Base-by-base conservation (phyloP, 2,797 vertebrate species). In the Mormyrops boulengeri region DNA sequence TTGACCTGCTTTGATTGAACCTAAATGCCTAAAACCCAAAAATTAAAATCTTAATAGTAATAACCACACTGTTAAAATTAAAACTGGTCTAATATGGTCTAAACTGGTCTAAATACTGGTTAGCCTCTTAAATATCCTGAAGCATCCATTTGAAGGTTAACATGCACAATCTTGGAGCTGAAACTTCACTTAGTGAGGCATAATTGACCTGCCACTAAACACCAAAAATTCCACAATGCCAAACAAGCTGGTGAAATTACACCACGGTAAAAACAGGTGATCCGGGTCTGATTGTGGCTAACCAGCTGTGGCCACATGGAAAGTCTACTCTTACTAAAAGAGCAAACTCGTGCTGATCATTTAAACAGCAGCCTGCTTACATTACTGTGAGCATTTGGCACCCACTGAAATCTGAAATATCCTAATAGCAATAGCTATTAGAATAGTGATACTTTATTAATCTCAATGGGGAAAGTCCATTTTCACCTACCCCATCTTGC, bases 251-350 rank as follows among this genome's bases (percentile, higher is more conserved):
- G 55, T 60, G 17, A 62, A 60, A 62, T 22, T 7, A 22, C n/a
- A 62, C 19, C 2, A n/a, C 6, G 2, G 6, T 22, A 62, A 7
- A 62, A 62, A 62, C 12, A 14, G 3, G 11, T 34, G 7, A 73
- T 12, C 6, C 34, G 2, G 69, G 69, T 38, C 26, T 38, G 69
- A 38, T 38, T 73, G n/a, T 12, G 26, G 26, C 34, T 1, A 73
- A 73, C 3, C 30, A 30, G 66, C 22, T 66, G 1, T 9, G n/a
- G 26, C 1, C 26, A 2, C 7, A 73, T 90, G 92, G 88, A 91
- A 92, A 93, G 92, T 93, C 92, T 93, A 66, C 93, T 93, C 91
- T 93, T 91, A 93, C 57, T 62, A 92, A 91, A 80, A 47, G 84
- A 90, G 38, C 30, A 80, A 6, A 6, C 26, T 80, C 12, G 19